Conservation (phyloP, 1,140 invertebrate species). For the Ephestia elutella region DNA sequence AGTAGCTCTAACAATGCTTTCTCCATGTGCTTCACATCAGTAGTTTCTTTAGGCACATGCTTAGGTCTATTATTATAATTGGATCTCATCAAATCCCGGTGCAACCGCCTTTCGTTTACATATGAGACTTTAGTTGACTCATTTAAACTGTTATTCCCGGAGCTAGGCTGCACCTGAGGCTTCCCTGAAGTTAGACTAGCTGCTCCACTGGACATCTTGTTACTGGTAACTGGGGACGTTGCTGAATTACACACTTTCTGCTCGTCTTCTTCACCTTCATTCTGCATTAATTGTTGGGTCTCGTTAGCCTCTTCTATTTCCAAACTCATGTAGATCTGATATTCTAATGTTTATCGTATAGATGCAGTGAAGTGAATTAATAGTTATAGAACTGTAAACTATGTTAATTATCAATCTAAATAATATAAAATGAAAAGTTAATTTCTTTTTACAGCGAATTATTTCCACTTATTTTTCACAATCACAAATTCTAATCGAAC, state of each 20-base stretch:
- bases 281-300: conserved; percentile 69
- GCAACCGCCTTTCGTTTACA: conserved; percentile 56
- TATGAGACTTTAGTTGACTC: conserved; percentile 63
- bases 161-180: conserved; percentile 39
- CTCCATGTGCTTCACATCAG: conserved; percentile 96
- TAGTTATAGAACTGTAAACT: no score
- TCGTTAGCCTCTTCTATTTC: conserved; percentile 65
- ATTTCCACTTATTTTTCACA: no score
- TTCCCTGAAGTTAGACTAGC: conserved; percentile 57
- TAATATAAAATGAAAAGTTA: no score
- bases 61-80: conserved; percentile 58
- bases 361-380: no score
- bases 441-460: no score
- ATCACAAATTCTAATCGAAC: no score
- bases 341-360: no score
- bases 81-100: conserved; percentile 52
- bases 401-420: no score
- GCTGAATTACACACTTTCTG: conserved; percentile 47
- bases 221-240: conserved; percentile 61
- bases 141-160: conserved; percentile 57
- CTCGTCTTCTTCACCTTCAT: conserved; percentile 66
- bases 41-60: conserved; percentile 81
- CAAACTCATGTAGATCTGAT: conserved; percentile 54
- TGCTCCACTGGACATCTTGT: conserved; percentile 60
- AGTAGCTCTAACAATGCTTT: conserved; percentile 90